phyloP scores from a whole-genome alignment of 2,888 invertebrate genomes.

The Diarsia rubi region DNA sequence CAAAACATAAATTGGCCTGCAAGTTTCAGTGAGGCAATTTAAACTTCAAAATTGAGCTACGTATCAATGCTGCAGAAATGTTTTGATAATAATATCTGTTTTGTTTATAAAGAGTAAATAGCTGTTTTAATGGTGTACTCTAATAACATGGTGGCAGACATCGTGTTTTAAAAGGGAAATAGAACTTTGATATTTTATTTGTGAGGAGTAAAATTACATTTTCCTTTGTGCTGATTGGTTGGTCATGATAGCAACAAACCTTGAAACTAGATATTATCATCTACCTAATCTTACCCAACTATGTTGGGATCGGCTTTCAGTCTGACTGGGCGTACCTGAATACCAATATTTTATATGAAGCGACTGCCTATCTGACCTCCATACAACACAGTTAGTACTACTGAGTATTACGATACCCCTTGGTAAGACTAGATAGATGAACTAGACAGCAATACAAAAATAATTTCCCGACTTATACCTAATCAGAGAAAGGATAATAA shows the following conservation, averaged over 20 bases:
- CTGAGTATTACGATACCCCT: too few relatives aligned
- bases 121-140: not conserved
- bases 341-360: too few relatives aligned
- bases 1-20: constrained; percentile 69
- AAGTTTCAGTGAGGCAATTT: constrained; percentile 71
- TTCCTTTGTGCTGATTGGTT: not conserved
- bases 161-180: not conserved
- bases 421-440: too few relatives aligned
- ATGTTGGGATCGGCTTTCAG: too few relatives aligned
- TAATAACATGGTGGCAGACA: not conserved
- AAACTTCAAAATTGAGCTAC: constrained; percentile 70
- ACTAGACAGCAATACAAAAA: not conserved
- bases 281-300: too few relatives aligned
- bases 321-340: too few relatives aligned
- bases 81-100: constrained; percentile 43
- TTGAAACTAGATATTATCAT: too few relatives aligned
- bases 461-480: not conserved
- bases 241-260: not conserved
- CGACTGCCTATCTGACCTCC: too few relatives aligned
- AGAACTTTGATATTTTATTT: not conserved
- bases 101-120: constrained; percentile 29
- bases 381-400: too few relatives aligned
- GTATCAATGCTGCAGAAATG: constrained; percentile 46
- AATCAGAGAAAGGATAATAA: not conserved
- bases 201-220: not conserved